phyloP scores from a whole-genome alignment of 2,888 invertebrate genomes.

The Galeopsomyia nigrocyanea region DNA sequence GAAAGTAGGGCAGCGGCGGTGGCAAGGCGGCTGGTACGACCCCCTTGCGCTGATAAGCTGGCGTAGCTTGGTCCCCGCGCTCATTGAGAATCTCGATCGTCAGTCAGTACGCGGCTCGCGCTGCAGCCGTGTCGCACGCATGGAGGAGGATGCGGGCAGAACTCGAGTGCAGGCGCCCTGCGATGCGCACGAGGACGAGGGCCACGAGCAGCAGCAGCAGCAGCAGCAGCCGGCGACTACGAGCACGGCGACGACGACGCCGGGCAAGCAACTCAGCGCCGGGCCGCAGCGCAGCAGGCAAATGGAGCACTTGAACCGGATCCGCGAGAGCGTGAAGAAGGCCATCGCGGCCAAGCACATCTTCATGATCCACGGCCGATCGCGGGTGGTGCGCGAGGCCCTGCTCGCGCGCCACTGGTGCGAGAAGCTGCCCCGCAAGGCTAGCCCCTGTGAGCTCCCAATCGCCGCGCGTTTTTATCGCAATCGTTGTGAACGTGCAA shows the following conservation, averaged over 20 bases:
- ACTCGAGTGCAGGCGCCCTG: neutral
- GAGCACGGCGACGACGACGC: neutral
- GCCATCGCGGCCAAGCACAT: conserved; percentile 61
- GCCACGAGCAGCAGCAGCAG: neutral
- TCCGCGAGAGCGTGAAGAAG: conserved; percentile 62
- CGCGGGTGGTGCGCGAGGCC: conserved; percentile 62
- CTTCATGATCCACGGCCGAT: conserved; percentile 65
- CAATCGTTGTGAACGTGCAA: neutral
- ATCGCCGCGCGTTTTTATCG: neutral
- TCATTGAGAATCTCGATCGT: too few relatives aligned
- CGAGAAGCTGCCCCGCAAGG: conserved; percentile 62
- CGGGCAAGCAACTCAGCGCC: neutral
- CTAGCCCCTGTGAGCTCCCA: conserved; percentile 1
- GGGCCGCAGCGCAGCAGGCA: conserved; percentile 7
- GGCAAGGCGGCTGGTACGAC: conserved; percentile 18
- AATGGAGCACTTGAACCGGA: conserved; percentile 58
- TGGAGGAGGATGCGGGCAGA: conserved; percentile 13
- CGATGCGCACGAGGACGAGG: neutral
- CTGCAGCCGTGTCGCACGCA: too few relatives aligned
- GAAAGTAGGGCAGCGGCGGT: too few relatives aligned
- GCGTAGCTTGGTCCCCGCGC: too few relatives aligned
- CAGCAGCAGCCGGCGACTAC: neutral
- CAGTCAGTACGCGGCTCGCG: too few relatives aligned
- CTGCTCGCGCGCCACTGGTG: conserved; percentile 65
- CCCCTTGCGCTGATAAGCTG: neutral